Base-by-base conservation (phyloP, 2,888 invertebrate species). In the Cactoblastis cactorum region DNA sequence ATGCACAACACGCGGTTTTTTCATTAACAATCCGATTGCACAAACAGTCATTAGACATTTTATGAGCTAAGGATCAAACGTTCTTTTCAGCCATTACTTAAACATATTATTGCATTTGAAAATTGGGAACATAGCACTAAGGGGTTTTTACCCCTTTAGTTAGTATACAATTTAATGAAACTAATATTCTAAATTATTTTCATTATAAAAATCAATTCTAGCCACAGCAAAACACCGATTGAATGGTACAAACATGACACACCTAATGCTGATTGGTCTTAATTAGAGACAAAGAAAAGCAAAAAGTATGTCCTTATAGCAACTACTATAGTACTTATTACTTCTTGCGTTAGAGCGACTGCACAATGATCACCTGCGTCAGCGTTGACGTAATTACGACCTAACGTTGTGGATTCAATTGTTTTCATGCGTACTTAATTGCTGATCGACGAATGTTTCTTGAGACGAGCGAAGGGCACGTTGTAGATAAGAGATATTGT, bases 361-460 rank as follows among this genome's bases (percentile, higher is more conserved):
- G 71, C 65, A 59, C 68, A 65, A 67, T 70, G 74, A 76, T 77
- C 76, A n/a, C 72, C 53, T 63, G 54, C 66, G 67, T 63, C 54
- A 57, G 63, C 61, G 65, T 59, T 70, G 69, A 72, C 72, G 73
- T 73, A 65, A 68, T 66, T 59, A 65, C 65, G 62, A 63, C 65
- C 59, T 63, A 54, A 62, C 57, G 64, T 60, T 61, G 62, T 58
- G 55, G 59, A 59, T 59, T 63, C 61, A 70, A 71, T 70, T 63
- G 64, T 62, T 63, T 63, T 56, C 57, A 63, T 63, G 56, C 53
- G 58, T 64, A 63, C 67, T 59, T 59, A 61, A 55, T 64, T 59
- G 55, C 55, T 62, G 66, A 67, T 67, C 63, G 56, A 64, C 61
- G 65, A 54, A 56, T 54, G 53, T 58, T 52, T 56, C 28, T 43